Base-by-base conservation (phyloP, 2,113 vertebrate species). In the Cryptotis parvus region DNA sequence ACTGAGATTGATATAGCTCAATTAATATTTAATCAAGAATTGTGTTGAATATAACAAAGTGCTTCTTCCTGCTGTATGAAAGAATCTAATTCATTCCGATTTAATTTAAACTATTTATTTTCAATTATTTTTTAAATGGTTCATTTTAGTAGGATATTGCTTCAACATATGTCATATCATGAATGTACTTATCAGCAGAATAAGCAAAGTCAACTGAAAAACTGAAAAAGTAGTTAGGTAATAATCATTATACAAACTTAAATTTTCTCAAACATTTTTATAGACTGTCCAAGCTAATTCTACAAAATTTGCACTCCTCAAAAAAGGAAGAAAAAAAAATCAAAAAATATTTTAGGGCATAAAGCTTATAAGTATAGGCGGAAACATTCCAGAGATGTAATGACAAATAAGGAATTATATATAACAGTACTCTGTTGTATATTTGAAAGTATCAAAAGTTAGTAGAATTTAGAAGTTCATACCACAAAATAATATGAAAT, bases 21-120 rank as follows among this genome's bases (percentile, higher is more conserved):
- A 58, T 84, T 92, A 3, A 79, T 8, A 84, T 15, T 91, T 91
- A 86, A 65, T 90, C 7, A 91, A 73, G 63, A 88, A 82, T 58
- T 27, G 3, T 69, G 0, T 45, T 45, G 14, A 88, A n/a, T 74
- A 63, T 9, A 31, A 24, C 73, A 35, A 43, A 74, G 58, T 41
- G 69, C 6, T 83, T 90, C 4, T 26, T 20, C 15, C 22, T 70
- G 4, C 81, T 35, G 37, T 66, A 72, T 61, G 58, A 61, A 82
- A 82, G 43, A 41, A 87, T 65, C 3, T 33, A 2, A 6, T 70
- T 1, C 2, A 66, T 69, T 66, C 27, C 81, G 11, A 5, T 58
- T 58, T 45, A 78, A 90, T 33, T 43, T 52, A 16, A 65, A 22
- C 2, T 22, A 24, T 58, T 90, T 12, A 73, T 66, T 77, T 78